These are phyloP conservation scores for Loris lydekkerianus DNA, from an alignment of 2,797 vertebrate genomes.

Conservation along the genomic window DNA sequence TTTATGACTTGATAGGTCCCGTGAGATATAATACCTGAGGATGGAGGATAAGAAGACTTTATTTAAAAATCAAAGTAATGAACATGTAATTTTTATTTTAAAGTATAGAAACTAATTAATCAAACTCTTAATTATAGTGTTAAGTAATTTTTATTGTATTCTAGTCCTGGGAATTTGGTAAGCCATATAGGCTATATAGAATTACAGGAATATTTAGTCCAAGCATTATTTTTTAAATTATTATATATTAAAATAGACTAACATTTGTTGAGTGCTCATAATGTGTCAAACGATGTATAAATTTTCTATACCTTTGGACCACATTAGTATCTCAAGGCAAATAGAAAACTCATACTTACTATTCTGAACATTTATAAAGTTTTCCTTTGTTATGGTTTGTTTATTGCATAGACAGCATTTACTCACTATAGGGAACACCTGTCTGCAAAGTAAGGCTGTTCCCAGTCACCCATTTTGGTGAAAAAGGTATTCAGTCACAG, in stretches of 20 bases:
- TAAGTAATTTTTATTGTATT: slow-evolving; percentile 55
- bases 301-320: not conserved
- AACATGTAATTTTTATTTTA: slow-evolving; percentile 81
- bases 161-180: slow-evolving; percentile 46
- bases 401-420: not conserved
- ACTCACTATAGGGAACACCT: not conserved
- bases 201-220: not conserved
- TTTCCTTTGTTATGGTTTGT: not conserved
- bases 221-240: not conserved
- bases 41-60: slow-evolving; percentile 71
- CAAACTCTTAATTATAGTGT: slow-evolving; percentile 63
- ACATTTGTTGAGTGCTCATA: not conserved
- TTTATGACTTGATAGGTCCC: slow-evolving; percentile 30
- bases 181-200: slow-evolving; percentile 18
- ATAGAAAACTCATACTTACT: not conserved
- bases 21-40: slow-evolving; percentile 48
- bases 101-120: slow-evolving; percentile 68
- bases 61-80: slow-evolving; percentile 81
- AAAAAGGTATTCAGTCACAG: not conserved
- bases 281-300: not conserved
- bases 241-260: not conserved
- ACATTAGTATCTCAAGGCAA: not conserved
- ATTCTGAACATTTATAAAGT: not conserved
- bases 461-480: not conserved
- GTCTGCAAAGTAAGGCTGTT: not conserved